These are phyloP conservation scores for Girardinichthys multiradiatus DNA, from an alignment of 2,113 vertebrate genomes.

Conservation along the genomic window DNA sequence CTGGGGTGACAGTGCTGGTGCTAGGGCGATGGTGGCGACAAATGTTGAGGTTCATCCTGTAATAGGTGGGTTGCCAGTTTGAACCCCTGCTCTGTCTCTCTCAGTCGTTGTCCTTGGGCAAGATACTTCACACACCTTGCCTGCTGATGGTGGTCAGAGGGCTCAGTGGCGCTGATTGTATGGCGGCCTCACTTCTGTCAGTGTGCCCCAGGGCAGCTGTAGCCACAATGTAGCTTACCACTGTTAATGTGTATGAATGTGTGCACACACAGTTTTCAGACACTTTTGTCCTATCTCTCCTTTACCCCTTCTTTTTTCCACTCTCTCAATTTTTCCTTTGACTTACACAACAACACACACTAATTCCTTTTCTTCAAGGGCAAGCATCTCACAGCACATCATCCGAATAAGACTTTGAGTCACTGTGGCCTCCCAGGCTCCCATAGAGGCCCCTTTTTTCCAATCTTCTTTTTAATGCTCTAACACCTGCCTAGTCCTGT, in stretches of 20 bases:
- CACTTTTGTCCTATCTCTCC: constrained; percentile 37
- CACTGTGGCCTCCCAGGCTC: constrained; percentile 69
- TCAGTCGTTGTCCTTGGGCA: too few relatives aligned
- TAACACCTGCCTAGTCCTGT: constrained; percentile 72
- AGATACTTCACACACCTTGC: too few relatives aligned
- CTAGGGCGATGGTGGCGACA: too few relatives aligned
- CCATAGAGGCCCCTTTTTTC: constrained; percentile 66
- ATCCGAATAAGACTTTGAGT: constrained; percentile 79
- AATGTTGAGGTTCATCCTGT: too few relatives aligned
- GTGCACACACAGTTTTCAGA: constrained; percentile 31
- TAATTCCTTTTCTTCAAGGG: constrained; percentile 82
- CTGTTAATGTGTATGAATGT: constrained; percentile 36
- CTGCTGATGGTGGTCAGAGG: too few relatives aligned
- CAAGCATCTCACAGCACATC: constrained; percentile 76
- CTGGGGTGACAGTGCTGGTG: constrained; percentile 65
- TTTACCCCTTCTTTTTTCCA: constrained; percentile 25
- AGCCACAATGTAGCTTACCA: too few relatives aligned
- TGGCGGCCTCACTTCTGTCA: too few relatives aligned
- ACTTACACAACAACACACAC: constrained; percentile 64
- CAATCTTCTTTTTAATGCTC: constrained; percentile 72
- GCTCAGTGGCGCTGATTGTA: too few relatives aligned
- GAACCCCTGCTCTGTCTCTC: too few relatives aligned
- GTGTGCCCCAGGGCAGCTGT: too few relatives aligned
- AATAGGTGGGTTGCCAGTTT: too few relatives aligned
- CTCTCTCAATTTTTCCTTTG: constrained; percentile 64